phyloP scores from a whole-genome alignment of 2,888 invertebrate species.

The Luffia ferchaultella region DNA sequence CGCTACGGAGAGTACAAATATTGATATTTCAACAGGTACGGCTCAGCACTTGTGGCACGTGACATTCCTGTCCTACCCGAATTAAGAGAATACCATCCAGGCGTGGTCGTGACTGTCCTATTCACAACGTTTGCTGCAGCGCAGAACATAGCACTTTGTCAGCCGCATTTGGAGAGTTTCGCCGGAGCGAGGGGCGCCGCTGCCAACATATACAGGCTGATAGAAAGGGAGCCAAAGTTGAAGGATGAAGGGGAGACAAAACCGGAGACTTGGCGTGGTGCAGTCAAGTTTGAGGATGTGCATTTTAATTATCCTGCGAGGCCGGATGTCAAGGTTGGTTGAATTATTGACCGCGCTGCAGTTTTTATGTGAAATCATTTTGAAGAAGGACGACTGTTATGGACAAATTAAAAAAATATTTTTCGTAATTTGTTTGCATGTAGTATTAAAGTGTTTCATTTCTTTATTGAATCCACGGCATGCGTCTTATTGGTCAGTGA shows the following conservation, averaged over 20 bases:
- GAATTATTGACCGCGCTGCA: no score
- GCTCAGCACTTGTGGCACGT: conserved; percentile 71
- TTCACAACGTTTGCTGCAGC: conserved; percentile 81
- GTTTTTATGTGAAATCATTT: no score
- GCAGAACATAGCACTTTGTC: conserved; percentile 77
- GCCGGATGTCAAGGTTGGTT: conserved; percentile 73
- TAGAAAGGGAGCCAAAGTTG: conserved; percentile 66
- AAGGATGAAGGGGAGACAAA: conserved; percentile 42
- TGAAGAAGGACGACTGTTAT: no score
- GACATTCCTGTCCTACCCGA: conserved; percentile 65
- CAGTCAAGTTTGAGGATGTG: conserved; percentile 73
- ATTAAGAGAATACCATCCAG: conserved; percentile 70
- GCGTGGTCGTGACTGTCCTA: conserved; percentile 62
- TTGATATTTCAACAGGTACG: no score
- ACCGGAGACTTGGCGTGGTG: conserved; percentile 65
- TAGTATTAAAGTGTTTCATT: no score
- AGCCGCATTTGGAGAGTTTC: conserved; percentile 79
- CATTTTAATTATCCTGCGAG: conserved; percentile 83
- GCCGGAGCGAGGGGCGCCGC: conserved; percentile 78
- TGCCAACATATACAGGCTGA: conserved; percentile 71
- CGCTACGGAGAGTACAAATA: no score
- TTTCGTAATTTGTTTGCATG: no score
- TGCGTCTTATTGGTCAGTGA: no score
- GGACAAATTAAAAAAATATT: no score
- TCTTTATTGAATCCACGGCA: no score